phyloP scores from a whole-genome alignment of 2,888 invertebrate species.

The Labia minor region DNA sequence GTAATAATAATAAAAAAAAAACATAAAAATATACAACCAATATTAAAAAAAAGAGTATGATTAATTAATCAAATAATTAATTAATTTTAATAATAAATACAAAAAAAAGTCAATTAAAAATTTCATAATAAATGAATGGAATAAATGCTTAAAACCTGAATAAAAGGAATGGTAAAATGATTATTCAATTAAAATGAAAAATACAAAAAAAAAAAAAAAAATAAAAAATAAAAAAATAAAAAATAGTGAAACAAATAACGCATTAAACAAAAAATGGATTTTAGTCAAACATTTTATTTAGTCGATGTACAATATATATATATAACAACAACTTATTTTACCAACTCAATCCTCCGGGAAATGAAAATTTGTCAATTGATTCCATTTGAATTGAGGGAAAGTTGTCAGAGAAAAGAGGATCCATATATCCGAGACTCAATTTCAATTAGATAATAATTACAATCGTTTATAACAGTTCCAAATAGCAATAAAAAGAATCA shows the following conservation, averaged over 20 bases:
- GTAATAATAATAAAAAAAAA: too few relatives aligned
- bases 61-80: constrained; percentile 8
- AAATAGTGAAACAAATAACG: background rate
- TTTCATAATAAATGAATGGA: constrained; percentile 13
- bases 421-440: background rate
- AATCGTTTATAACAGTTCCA: background rate
- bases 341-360: background rate
- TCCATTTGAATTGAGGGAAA: background rate
- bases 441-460: constrained; percentile 13
- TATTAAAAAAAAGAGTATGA: background rate
- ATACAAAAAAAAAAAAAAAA: background rate
- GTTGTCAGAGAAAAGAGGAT: background rate
- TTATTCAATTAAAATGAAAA: constrained; percentile 1
- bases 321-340: background rate
- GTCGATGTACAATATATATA: too few relatives aligned
- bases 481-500: constrained; percentile 3
- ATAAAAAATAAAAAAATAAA: background rate
- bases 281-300: too few relatives aligned
- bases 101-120: constrained; percentile 13
- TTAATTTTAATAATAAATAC: constrained; percentile 13
- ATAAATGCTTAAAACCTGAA: constrained; percentile 5
- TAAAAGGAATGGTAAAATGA: constrained; percentile 2
- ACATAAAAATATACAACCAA: background rate
- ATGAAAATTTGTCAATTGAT: constrained; percentile 1
- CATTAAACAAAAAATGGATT: too few relatives aligned